Base-by-base conservation (phyloP, 2,797 vertebrate species). In the Danio jaintianensis region DNA sequence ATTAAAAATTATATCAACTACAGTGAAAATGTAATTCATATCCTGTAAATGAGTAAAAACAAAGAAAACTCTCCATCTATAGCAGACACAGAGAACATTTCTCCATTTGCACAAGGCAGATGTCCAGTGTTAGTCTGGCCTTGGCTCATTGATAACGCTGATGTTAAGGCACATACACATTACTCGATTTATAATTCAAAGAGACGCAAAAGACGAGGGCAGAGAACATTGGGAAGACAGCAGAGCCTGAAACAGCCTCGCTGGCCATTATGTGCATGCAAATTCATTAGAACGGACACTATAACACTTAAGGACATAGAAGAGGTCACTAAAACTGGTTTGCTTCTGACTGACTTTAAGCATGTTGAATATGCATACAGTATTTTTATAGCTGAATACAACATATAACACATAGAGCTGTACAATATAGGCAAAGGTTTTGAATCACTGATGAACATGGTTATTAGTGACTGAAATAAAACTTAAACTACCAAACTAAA, bases 131-230 rank as follows among this genome's bases (percentile, higher is more conserved):
- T 88, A 89, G 89, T 88, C 89, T 89, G 88, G 89, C 89, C 89
- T 87, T 86, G 86, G 86, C 89, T 91, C 91, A 63, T 89, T 88
- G 88, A 87, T 86, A 87, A 75, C 89, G 88, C 90, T 90, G 89
- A 89, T 91, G 92, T 92, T 92, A 90, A 92, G 92, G 88, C 87
- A 89, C 91, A 91, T 87, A 86, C 48, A 80, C 89, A 86, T 87
- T 90, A 87, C 84, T 81, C 85, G 90, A 61, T 73, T n/a, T 61
- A 91, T 92, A 91, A 94, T 92, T 91, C 90, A 90, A 91, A 91
- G 85, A 72, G 89, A 91, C 89, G 87, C 82, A 36, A 42, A 15
- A 67, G 75, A 73, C 52, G 64, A 72, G 78, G 84, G 67, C 80
- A 88, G 10, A 71, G 72, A 76, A 82, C 76, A 83, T 82, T 66